Conservation (phyloP, 2,113 vertebrate species). For the Alces alces region DNA sequence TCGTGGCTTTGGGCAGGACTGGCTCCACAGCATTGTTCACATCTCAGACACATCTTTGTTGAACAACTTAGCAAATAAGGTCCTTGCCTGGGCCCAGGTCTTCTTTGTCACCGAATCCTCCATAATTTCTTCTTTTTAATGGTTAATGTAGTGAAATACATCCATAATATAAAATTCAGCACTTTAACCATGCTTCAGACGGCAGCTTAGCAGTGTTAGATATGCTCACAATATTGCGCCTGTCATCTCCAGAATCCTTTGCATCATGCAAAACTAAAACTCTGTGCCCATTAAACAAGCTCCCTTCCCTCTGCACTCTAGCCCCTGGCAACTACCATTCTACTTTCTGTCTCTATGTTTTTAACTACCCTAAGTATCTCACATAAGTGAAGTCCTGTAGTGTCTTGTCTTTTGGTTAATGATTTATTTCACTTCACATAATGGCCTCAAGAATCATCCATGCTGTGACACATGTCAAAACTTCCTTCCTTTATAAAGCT, state of each 20-base stretch:
- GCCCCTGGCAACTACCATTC: background rate
- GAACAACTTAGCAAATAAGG: background rate
- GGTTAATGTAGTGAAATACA: background rate
- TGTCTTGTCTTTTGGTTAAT: background rate
- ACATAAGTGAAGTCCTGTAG: background rate
- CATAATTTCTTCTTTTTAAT: background rate
- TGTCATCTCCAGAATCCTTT: background rate
- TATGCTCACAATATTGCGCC: rapidly evolving
- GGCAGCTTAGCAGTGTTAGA: background rate
- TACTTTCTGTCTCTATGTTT: background rate
- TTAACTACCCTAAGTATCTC: background rate
- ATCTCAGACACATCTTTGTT: background rate
- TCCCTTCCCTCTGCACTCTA: rapidly evolving
- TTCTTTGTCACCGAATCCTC: background rate
- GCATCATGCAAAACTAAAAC: background rate
- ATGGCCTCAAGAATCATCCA: background rate
- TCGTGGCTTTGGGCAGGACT: background rate
- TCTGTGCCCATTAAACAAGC: background rate
- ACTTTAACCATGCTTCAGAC: background rate
- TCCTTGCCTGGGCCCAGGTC: background rate
- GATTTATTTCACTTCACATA: background rate
- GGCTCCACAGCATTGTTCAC: rapidly evolving
- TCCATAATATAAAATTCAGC: background rate
- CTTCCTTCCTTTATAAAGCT: background rate
- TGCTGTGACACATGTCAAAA: background rate